These are phyloP conservation scores for Drosophila lacicola DNA, from an alignment of 2,888 invertebrate species.

Conservation along the genomic window DNA sequence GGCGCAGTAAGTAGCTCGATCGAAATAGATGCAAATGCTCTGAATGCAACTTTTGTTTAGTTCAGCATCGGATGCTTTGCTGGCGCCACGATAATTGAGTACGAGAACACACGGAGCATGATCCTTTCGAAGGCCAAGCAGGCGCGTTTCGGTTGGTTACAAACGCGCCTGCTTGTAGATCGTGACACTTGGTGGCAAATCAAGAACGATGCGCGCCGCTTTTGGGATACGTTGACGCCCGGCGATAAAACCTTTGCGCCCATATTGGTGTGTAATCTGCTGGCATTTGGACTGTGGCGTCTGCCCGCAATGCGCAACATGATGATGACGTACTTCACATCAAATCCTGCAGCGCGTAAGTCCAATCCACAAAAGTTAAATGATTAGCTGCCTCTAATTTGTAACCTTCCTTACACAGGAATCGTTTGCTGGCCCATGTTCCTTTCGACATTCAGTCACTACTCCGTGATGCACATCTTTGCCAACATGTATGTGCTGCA, in stretches of 20 bases:
- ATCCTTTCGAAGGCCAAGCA: slow-evolving; percentile 85
- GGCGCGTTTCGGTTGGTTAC: slow-evolving; percentile 76
- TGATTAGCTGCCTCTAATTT: not conserved
- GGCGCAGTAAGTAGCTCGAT: slow-evolving; percentile 73
- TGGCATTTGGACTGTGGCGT: slow-evolving; percentile 94
- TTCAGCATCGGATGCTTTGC: slow-evolving; percentile 89
- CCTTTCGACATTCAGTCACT: slow-evolving; percentile 97
- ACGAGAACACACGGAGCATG: slow-evolving; percentile 87
- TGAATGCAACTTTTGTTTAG: slow-evolving; percentile 82
- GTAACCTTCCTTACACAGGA: slow-evolving; percentile 85
- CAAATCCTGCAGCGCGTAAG: slow-evolving; percentile 92
- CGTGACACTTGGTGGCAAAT: slow-evolving; percentile 67
- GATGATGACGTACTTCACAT: slow-evolving; percentile 94
- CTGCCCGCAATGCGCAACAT: slow-evolving; percentile 89
- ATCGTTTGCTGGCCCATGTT: slow-evolving; percentile 94
- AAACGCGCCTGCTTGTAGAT: slow-evolving; percentile 45
- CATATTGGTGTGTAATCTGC: slow-evolving; percentile 91
- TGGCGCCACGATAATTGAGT: slow-evolving; percentile 94
- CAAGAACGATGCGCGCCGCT: slow-evolving; percentile 66
- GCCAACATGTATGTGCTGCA: slow-evolving; percentile 98
- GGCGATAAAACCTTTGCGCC: slow-evolving; percentile 93
- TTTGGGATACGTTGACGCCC: slow-evolving; percentile 91
- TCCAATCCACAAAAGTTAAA: slow-evolving; percentile 37
- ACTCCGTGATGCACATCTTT: slow-evolving; percentile 92
- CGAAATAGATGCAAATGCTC: not conserved